A percentile compares a stretch with the other conserved stretches of the same genome.
These are phyloP conservation scores for Leptosomus discolor DNA, from an alignment of 2,113 vertebrate genomes.

Conservation along the genomic window DNA sequence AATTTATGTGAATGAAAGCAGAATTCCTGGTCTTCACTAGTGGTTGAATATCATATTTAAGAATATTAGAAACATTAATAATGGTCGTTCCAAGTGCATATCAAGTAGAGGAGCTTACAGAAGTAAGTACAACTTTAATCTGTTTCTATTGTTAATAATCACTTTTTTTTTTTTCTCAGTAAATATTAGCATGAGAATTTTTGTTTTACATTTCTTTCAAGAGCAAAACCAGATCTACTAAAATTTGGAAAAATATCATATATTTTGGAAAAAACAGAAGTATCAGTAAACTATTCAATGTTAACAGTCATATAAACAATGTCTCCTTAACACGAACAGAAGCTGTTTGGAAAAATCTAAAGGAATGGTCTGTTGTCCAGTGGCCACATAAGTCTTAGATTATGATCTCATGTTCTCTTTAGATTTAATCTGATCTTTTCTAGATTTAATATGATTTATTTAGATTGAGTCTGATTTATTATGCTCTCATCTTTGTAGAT, in stretches of 20 bases:
- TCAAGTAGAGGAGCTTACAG: neutral
- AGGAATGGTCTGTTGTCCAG: neutral
- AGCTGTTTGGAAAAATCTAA: neutral
- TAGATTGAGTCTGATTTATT: neutral
- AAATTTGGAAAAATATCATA: neutral
- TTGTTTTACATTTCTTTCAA: neutral
- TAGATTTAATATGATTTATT: neutral
- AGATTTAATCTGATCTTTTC: neutral
- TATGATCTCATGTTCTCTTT: neutral
- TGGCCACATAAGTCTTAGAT: neutral
- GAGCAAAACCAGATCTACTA: neutral
- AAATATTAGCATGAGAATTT: neutral
- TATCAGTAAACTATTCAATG: neutral
- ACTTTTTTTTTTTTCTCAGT: neutral
- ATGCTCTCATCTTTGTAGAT: neutral
- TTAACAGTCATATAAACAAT: neutral
- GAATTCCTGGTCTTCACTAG: neutral
- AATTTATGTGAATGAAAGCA: neutral
- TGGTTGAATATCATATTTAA: neutral
- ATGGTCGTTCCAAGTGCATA: neutral
- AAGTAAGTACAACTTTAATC: neutral
- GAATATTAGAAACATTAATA: neutral
- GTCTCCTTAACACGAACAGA: neutral
- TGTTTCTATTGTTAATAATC: neutral
- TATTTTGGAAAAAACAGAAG: neutral